A percentile compares a stretch with the other conserved stretches of the same genome.
Conservation (phyloP, 53 echinoderm and acorn worm species). For the Glandiceps talaboti region DNA sequence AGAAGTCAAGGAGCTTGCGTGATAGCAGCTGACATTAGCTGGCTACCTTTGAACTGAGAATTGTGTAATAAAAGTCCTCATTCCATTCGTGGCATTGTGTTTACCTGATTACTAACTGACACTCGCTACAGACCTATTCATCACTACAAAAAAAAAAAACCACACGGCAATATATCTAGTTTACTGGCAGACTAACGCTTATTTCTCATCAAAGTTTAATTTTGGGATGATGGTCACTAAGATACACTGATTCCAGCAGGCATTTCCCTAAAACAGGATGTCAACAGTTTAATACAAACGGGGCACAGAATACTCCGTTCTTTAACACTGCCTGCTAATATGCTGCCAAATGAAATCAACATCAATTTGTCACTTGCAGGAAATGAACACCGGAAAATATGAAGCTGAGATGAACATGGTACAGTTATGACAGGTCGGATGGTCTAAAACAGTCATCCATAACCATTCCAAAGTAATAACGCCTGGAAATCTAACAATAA, state of each 20-base stretch:
- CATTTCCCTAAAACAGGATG: background rate
- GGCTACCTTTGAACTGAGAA: background rate
- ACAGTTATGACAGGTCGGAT: background rate
- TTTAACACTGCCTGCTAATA: background rate
- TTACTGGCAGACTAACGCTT: background rate
- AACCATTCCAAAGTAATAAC: background rate
- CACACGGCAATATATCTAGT: background rate
- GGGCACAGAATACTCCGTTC: background rate
- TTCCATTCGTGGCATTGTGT: background rate
- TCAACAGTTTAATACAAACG: background rate
- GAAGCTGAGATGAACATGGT: background rate
- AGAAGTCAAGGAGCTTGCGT: background rate
- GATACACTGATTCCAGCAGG: background rate
- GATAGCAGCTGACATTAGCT: background rate
- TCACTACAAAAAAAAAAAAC: no score
- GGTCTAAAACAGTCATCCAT: background rate
- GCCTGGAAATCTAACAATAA: background rate
- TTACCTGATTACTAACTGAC: background rate
- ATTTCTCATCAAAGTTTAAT: background rate
- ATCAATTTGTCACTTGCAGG: background rate
- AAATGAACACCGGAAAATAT: background rate
- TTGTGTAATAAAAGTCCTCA: background rate
- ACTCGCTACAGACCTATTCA: background rate
- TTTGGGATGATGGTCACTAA: background rate
- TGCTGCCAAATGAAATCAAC: background rate